Conservation (phyloP, 2,797 vertebrate species). For the Jordanella pulchra region DNA sequence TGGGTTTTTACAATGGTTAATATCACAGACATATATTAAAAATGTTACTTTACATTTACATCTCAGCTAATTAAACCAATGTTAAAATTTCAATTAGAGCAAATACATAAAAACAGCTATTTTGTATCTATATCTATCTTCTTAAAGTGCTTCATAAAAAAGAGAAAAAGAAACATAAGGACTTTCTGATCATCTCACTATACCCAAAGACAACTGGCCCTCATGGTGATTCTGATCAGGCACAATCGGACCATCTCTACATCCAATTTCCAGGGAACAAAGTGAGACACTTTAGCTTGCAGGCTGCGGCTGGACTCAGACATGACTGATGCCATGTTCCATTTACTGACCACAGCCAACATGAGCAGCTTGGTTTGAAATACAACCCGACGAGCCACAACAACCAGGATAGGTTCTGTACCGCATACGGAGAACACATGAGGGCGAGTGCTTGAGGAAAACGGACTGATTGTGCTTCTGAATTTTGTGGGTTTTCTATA, state of each 20-base stretch:
- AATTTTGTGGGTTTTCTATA: conserved; percentile 28
- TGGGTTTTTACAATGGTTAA: neutral
- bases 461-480: conserved; percentile 21
- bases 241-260: conserved; percentile 14
- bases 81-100: neutral
- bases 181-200: too few species aligned
- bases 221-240: conserved; percentile 16
- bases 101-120: neutral
- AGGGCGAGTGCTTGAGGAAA: conserved; percentile 28
- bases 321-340: conserved; percentile 54
- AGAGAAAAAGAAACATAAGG: neutral
- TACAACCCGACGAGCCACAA: conserved; percentile 28
- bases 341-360: conserved; percentile 53
- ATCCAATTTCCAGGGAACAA: conserved; percentile 51
- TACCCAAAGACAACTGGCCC: conserved; percentile 1
- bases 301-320: conserved; percentile 35
- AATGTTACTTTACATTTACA: neutral
- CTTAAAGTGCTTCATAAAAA: neutral
- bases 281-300: conserved; percentile 38
- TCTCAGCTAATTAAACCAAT: neutral
- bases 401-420: conserved; percentile 44
- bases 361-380: conserved; percentile 44
- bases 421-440: conserved; percentile 49
- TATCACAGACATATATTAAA: neutral
- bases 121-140: neutral